Base-by-base conservation (phyloP, 2,797 vertebrate genomes). In the Sebastes jordani region DNA sequence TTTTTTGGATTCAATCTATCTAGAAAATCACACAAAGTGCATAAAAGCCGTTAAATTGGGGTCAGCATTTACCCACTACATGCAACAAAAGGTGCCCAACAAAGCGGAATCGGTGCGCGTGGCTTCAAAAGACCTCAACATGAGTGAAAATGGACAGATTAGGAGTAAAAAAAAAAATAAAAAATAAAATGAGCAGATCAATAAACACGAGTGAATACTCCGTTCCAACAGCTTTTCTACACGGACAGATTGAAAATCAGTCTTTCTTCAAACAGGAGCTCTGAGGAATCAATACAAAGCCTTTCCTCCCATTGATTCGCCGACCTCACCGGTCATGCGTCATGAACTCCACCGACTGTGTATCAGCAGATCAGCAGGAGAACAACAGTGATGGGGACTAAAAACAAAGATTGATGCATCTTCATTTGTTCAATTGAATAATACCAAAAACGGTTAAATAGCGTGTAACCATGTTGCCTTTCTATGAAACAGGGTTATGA, bases 291-390 rank as follows among this genome's bases (percentile, higher is more conserved):
- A 70, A 79, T 85, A 82, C 4, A 80, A 88, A 79, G 71, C 46
- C 42, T 76, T 82, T 78, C 61, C 3, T 49, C 66, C 16, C 42
- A 88, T 84, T 78, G 87, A 92, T 88, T 77, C n/a, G 54, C 60
- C 3, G 46, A 89, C 66, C 59, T 62, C 75, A n/a, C 36, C 2
- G 8, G 74, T 81, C 78, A 85, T 70, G 64, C 72, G 16, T 86
- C 80, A 87, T 59, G 58, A 86, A 61, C 64, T 72, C 2, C 52
- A 67, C 56, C 2, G 6, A 2, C 2, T 8, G 46, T 56, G 56
- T 80, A 74, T 87, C 70, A 85, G 80, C 63, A 58, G 32, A 84
- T 72, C 71, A 56, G 62, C 2, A 60, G 52, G 11, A 71, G 22
- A 61, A 59, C 52, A 56, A 71, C 58, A 30, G 38, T 2, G 27